Percentiles rank a stretch among this genome's conserved stretches.
Evolutionary conservation across 1,140 invertebrate genomes (phyloP).

Genomic region (Drosophila azteca): DNA sequence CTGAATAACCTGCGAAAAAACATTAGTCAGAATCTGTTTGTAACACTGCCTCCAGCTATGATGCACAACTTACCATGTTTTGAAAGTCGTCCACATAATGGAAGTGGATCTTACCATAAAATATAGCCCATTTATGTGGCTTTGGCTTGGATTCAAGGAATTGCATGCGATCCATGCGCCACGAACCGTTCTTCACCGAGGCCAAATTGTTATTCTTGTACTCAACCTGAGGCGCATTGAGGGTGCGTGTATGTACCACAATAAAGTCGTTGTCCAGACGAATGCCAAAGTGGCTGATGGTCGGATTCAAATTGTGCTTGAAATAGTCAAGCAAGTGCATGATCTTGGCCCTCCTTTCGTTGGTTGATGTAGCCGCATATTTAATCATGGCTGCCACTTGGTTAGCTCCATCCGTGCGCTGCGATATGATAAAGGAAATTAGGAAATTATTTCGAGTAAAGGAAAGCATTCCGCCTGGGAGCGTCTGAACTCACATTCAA

Average conservation of each 20-base stretch:
- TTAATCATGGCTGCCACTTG: constrained; percentile 88
- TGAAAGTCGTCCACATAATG: constrained; percentile 23
- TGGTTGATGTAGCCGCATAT: constrained; percentile 86
- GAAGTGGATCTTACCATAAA: constrained; percentile 35
- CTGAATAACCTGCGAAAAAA: neutral
- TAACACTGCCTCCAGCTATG: too few relatives aligned
- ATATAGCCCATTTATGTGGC: constrained; percentile 68
- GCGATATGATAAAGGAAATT: neutral
- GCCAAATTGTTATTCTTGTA: constrained; percentile 77
- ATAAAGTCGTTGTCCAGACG: constrained; percentile 85
- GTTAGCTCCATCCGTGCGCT: constrained; percentile 84
- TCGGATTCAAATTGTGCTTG: constrained; percentile 84
- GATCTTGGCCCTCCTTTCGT: constrained; percentile 87
- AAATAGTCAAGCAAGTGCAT: constrained; percentile 84
- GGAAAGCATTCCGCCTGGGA: too few relatives aligned
- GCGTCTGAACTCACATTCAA: constrained; percentile 62
- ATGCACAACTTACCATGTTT: neutral
- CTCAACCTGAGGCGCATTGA: constrained; percentile 85
- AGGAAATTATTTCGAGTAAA: neutral
- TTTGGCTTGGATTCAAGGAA: constrained; percentile 42
- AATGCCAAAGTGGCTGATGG: constrained; percentile 86
- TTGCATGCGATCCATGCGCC: constrained; percentile 49
- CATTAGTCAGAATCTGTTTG: too few relatives aligned
- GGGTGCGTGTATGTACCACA: constrained; percentile 85
- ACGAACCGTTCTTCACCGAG: constrained; percentile 48